Evolutionary conservation across 2,888 invertebrate species (phyloP).

Genomic region (Diarsia dahlii): DNA sequence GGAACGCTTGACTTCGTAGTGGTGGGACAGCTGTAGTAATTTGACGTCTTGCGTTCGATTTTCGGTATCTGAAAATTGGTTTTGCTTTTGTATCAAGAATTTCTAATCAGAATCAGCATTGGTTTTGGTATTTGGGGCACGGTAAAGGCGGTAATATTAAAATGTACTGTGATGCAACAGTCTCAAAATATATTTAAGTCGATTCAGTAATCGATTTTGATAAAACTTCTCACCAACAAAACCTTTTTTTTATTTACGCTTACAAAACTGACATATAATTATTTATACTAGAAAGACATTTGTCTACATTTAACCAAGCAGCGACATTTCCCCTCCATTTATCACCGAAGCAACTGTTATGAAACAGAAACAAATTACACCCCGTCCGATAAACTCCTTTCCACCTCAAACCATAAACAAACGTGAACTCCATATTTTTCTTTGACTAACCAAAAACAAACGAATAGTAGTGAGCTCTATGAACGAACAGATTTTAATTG

Average conservation of each 20-base stretch:
- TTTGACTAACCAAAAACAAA: constrained; percentile 45
- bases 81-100: constrained; percentile 22
- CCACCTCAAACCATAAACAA: constrained; percentile 9
- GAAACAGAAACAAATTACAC: constrained; percentile 44
- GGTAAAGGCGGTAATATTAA: neutral
- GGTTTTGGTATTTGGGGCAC: neutral
- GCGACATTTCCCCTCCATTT: constrained; percentile 21
- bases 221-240: neutral
- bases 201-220: neutral
- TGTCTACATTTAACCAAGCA: neutral
- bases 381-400: constrained; percentile 36
- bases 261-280: neutral
- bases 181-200: neutral
- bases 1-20: constrained; percentile 28
- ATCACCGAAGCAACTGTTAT: constrained; percentile 22
- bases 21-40: constrained; percentile 5
- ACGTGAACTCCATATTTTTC: constrained; percentile 42
- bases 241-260: neutral
- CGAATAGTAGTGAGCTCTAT: constrained; percentile 16
- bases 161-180: neutral
- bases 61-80: constrained; percentile 17
- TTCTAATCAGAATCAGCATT: constrained; percentile 2
- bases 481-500: constrained; percentile 53
- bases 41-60: constrained; percentile 22
- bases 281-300: neutral